A percentile compares a stretch with the other conserved stretches of the same genome.
Conservation (phyloP, 2,888 invertebrate species). For the Oxyteleia sp. region DNA sequence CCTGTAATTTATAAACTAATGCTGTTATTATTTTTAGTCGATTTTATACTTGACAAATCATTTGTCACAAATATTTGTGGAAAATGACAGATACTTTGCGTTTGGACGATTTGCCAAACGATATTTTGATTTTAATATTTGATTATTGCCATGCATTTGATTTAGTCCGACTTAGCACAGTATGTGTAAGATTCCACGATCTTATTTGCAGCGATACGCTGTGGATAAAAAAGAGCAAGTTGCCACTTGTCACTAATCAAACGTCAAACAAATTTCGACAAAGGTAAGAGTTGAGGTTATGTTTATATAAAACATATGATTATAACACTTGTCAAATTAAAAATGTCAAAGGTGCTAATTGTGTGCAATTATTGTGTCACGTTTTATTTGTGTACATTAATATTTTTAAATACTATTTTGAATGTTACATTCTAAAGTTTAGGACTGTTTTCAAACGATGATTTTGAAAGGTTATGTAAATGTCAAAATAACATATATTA, state of each 20-base stretch:
- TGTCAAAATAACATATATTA: too few relatives aligned
- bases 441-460: too few relatives aligned
- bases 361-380: neutral
- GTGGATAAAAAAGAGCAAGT: conserved; percentile 82
- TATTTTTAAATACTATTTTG: too few relatives aligned
- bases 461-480: too few relatives aligned
- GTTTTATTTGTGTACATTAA: neutral
- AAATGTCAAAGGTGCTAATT: conserved; percentile 18
- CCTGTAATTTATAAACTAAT: conserved; percentile 25
- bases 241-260: conserved; percentile 85
- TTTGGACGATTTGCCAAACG: conserved; percentile 86
- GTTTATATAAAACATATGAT: conserved; percentile 37
- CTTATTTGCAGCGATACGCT: conserved; percentile 88
- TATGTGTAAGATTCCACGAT: conserved; percentile 88
- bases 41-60: conserved; percentile 2
- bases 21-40: neutral
- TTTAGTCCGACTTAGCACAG: conserved; percentile 88
- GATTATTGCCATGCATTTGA: conserved; percentile 88
- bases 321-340: neutral
- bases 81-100: conserved; percentile 82
- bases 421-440: too few relatives aligned
- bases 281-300: conserved; percentile 80
- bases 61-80: conserved; percentile 8
- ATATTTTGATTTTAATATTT: conserved; percentile 89
- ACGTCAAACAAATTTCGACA: conserved; percentile 80